A percentile compares a stretch with the other conserved stretches of the same genome.
Conservation (phyloP, 92 coral and sea anemone genomes). For the Epizoanthus scotinus region DNA sequence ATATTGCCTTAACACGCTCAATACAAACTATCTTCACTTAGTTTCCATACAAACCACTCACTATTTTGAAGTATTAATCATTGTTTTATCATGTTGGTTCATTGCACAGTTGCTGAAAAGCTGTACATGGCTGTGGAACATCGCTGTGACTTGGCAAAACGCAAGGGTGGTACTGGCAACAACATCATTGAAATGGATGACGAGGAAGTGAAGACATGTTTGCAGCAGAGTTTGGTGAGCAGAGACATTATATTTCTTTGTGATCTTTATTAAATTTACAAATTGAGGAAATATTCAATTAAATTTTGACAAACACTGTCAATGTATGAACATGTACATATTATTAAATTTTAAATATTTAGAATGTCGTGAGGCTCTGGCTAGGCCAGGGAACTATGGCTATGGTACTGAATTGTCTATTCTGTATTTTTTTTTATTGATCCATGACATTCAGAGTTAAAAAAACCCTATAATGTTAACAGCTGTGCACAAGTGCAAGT, state of each 20-base stretch:
- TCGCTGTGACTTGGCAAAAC: conserved; percentile 67
- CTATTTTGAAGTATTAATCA: not conserved
- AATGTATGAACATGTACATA: too few relatives aligned
- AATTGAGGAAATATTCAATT: not conserved
- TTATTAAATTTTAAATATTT: too few relatives aligned
- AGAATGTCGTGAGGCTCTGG: too few relatives aligned
- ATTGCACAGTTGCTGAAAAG: conserved; percentile 65
- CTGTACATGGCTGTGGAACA: conserved; percentile 69
- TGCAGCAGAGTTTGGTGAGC: conserved; percentile 51
- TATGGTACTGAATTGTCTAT: too few relatives aligned
- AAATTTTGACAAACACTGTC: not conserved
- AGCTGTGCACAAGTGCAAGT: too few relatives aligned
- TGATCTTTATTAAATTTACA: not conserved
- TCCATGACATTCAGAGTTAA: too few relatives aligned
- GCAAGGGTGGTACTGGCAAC: not conserved
- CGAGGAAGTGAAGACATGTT: conserved; percentile 40
- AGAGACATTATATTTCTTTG: not conserved
- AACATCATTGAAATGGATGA: conserved; percentile 50
- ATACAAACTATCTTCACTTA: not conserved
- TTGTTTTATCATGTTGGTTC: not conserved
- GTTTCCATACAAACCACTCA: not conserved
- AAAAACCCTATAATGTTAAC: too few relatives aligned
- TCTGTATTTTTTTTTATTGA: too few relatives aligned
- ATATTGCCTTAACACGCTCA: too few relatives aligned
- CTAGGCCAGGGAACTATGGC: too few relatives aligned